Conservation (phyloP, 2,797 vertebrate genomes). For the Corythornis leucogaster region DNA sequence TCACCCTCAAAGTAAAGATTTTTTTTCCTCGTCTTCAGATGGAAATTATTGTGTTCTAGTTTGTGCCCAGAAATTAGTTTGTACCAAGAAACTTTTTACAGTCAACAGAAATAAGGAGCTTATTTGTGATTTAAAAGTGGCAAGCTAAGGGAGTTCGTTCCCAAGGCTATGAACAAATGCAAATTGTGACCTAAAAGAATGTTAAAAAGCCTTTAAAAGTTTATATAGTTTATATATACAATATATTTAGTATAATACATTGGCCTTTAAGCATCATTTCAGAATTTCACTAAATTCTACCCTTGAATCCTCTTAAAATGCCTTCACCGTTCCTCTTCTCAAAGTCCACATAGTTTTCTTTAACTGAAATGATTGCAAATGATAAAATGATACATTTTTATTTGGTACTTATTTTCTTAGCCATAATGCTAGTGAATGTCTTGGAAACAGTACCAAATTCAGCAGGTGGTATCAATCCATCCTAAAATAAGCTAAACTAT, state of each 20-base stretch:
- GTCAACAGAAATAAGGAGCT: not conserved
- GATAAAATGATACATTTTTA: not conserved
- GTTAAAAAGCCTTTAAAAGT: not conserved
- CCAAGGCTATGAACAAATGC: not conserved
- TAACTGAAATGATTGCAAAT: not conserved
- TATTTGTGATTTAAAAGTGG: not conserved
- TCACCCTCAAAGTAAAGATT: not conserved
- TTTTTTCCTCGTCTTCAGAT: not conserved
- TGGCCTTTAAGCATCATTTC: not conserved
- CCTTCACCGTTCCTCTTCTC: not conserved
- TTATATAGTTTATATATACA: not conserved
- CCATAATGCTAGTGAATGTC: not conserved
- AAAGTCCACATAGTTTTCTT: not conserved
- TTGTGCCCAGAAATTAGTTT: not conserved
- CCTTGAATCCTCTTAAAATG: not conserved
- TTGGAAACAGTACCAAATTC: not conserved
- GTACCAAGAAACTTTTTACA: not conserved
- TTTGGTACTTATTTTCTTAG: not conserved
- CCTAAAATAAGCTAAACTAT: conserved; percentile 42
- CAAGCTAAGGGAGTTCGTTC: not conserved
- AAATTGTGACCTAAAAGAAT: not conserved
- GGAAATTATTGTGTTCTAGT: not conserved
- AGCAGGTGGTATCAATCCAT: conserved; percentile 20
- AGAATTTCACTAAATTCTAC: not conserved
- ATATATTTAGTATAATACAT: not conserved